Conservation (phyloP, 2,797 vertebrate species). For the Microctenopoma steveboyesi region DNA sequence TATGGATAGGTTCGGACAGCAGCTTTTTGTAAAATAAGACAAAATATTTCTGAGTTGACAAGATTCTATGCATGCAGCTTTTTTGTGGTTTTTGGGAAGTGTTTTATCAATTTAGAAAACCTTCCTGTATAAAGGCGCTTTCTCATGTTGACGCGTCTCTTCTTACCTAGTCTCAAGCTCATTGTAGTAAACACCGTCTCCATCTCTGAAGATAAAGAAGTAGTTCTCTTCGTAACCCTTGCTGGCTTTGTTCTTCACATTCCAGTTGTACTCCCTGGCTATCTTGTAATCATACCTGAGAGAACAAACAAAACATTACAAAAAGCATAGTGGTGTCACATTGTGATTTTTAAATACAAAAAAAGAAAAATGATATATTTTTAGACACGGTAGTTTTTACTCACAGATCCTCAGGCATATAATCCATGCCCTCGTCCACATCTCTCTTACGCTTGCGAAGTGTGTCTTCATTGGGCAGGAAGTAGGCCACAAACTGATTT, state of each 20-base stretch:
- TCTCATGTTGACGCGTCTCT: not conserved
- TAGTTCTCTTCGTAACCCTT: conserved; percentile 98
- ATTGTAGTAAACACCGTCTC: conserved; percentile 95
- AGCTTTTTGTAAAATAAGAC: too few relatives aligned
- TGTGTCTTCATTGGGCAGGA: conserved; percentile 93
- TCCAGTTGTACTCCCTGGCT: conserved; percentile 97
- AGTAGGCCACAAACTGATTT: conserved; percentile 98
- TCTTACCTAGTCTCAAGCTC: conserved; percentile 92
- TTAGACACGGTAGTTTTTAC: conserved; percentile 38
- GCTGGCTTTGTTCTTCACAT: conserved; percentile 98
- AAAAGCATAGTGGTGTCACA: not conserved
- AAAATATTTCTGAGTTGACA: too few relatives aligned
- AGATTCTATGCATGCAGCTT: too few relatives aligned
- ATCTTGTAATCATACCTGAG: conserved; percentile 96
- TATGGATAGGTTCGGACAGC: too few relatives aligned
- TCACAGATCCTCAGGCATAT: conserved; percentile 92
- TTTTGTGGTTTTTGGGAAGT: too few relatives aligned
- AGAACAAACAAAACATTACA: conserved; percentile 4
- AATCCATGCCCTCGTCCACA: conserved; percentile 91
- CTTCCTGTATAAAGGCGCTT: not conserved
- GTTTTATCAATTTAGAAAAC: too few relatives aligned
- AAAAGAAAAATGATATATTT: not conserved
- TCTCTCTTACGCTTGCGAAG: conserved; percentile 94
- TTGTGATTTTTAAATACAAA: not conserved
- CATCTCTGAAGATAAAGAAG: conserved; percentile 96